Evolutionary conservation across 2,797 vertebrate genomes (phyloP), one percentile per base, ranked within the genome.

Genomic region (Melanogrammus aeglefinus): DNA sequence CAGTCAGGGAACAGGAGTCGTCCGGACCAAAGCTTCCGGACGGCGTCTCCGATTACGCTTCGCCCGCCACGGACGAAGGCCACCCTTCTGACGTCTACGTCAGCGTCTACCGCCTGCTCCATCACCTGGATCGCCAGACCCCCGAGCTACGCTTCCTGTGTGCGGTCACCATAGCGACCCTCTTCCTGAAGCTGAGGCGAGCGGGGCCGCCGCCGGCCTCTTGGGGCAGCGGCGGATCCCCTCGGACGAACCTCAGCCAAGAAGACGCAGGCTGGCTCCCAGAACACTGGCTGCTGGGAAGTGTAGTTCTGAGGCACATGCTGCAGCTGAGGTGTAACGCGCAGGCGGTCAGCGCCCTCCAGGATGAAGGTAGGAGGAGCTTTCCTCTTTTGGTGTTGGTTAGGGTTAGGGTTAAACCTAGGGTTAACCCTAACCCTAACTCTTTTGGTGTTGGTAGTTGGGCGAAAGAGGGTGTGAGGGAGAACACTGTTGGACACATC

Each of bases 261-360:
- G 77, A 7, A 0, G 4, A 21, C 0, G 0, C 57, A 18, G 84
- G 74, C 0, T 81, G 86, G 85, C 86, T 79, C 80, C 78, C 88
- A 2, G 93, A 94, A 82, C 81, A 90, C 84, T 90, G 87, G 82
- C 70, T 90, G 29, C 81, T 97, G 89, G 97, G 96, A 90, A 92
- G 94, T 86, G 94, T 94, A 1, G 93, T 95, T 89, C 91, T 99
- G 85, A 96, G 94, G 70, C 98, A 99, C 36, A 2, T 96, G 85
- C 84, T 99, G 78, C 98, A 99, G 90, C 94, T 99, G 27, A 94
- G 94, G 14, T 98, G 97, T 81, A 99, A 99, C 0, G 95, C 96
- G 4, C 97, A 99, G 89, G 97, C 96, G 0, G 86, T 99, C 84
- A 88, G 92, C n/a, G 74, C 80, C 13, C 82, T 97, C 70, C 93